Conservation (phyloP, 2,797 vertebrate genomes). For the Natrix natrix region DNA sequence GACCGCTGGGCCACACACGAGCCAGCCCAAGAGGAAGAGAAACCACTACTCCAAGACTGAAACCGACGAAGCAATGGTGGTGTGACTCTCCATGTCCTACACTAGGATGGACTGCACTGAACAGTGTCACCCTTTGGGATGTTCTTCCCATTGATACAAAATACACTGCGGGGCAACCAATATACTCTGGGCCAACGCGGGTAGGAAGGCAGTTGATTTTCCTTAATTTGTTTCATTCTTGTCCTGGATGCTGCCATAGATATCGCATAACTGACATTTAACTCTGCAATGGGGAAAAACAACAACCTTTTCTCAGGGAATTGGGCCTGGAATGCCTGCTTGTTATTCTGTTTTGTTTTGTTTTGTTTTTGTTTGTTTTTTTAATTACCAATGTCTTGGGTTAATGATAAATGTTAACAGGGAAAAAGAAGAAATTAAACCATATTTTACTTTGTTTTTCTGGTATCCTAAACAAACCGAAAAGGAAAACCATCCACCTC, state of each 20-base stretch:
- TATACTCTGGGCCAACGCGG: neutral
- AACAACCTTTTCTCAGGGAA: slow-evolving; percentile 60
- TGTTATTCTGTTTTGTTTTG: neutral
- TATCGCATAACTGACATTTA: neutral
- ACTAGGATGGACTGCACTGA: slow-evolving; percentile 42
- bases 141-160: slow-evolving; percentile 53
- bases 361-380: neutral
- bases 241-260: slow-evolving; percentile 28
- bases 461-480: neutral
- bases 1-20: neutral
- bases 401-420: slow-evolving; percentile 35
- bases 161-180: slow-evolving; percentile 47
- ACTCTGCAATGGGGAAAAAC: slow-evolving; percentile 2
- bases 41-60: neutral
- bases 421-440: slow-evolving; percentile 44
- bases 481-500: slow-evolving; percentile 31
- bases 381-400: slow-evolving; percentile 40
- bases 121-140: neutral
- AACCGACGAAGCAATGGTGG: neutral
- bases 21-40: neutral
- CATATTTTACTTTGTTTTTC: slow-evolving; percentile 25
- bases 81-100: slow-evolving; percentile 6
- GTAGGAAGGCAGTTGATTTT: slow-evolving; percentile 40
- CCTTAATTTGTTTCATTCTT: slow-evolving; percentile 11
- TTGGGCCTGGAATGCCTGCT: slow-evolving; percentile 17